These are phyloP conservation scores for Pluvianellus socialis DNA, from an alignment of 2,113 vertebrate genomes.

Conservation along the genomic window DNA sequence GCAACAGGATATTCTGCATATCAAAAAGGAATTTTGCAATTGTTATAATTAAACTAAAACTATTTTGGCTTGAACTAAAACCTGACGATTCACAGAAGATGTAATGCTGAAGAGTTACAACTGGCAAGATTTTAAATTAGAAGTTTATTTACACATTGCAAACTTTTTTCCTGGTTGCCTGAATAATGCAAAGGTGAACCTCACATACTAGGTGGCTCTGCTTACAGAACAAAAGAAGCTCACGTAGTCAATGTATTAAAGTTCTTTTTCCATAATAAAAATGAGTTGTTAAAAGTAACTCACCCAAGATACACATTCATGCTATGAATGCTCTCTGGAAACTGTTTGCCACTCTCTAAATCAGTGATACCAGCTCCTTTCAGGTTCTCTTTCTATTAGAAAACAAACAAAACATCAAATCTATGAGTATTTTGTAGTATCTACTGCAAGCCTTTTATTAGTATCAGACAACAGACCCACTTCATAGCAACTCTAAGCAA, in stretches of 20 bases:
- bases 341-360: constrained; percentile 50
- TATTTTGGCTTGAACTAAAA: background rate
- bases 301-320: constrained; percentile 88
- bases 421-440: background rate
- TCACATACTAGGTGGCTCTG: background rate
- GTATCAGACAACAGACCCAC: background rate
- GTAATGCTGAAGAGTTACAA: background rate
- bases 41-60: background rate
- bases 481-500: background rate
- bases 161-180: background rate
- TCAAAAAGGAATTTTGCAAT: background rate
- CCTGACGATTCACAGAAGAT: background rate
- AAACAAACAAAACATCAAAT: background rate
- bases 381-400: constrained; percentile 77
- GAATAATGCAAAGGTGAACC: background rate
- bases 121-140: background rate
- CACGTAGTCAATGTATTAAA: background rate
- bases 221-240: background rate
- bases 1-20: background rate
- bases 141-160: background rate
- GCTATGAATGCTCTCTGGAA: constrained; percentile 82
- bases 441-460: background rate
- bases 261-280: background rate
- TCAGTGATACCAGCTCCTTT: constrained; percentile 72
- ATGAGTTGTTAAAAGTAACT: background rate